Evolutionary conservation across 2,797 vertebrate genomes (phyloP), one percentile per base, ranked within the genome.

Genomic region (Cyclura pinguis): DNA sequence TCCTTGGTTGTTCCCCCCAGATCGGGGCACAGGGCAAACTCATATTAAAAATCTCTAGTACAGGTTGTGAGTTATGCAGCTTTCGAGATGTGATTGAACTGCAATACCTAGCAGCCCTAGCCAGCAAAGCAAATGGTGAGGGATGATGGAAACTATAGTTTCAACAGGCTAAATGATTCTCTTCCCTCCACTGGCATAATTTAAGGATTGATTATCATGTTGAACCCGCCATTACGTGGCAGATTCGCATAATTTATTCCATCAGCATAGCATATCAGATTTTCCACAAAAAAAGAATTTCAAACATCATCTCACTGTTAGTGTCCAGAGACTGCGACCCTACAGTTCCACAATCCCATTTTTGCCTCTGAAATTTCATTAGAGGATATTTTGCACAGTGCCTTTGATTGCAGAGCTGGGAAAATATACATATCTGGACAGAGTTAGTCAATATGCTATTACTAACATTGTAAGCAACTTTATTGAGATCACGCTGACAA

Each of bases 401-500:
- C 12, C 4, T 32, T 62, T 64, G 57, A 27, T 9, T 84, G n/a
- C 72, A 7, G 57, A 35, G 14, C 35, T 22, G 52, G 7, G 14
- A 18, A 4, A 1, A 5, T 24, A 42, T 47, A 67, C 50, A 16
- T n/a, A 72, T 87, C 7, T 32, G 67, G 20, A 55, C 3, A 50
- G 38, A 55, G 24, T 24, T 67, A 52, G 50, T 55, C 67, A 55
- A 38, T 57, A 81, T 35, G 22, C 16, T 24, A 8, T 64, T 16
- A 18, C 86, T 92, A 92, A 89, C 77, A 89, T 82, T 91, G 10
- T 88, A 92, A 84, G 87, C 88, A 57, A 35, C 82, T 94, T 94
- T 52, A 67, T 91, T 90, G 81, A 64, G 90, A 92, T 94, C 92
- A 81, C 57, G 81, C 57, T 90, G 89, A 38, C 74, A 94, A 91